A percentile compares a stretch with the other conserved stretches of the same genome.
phyloP scores from a whole-genome alignment of 2,888 invertebrate species.

The Amblyjoppa fuscipennis region DNA sequence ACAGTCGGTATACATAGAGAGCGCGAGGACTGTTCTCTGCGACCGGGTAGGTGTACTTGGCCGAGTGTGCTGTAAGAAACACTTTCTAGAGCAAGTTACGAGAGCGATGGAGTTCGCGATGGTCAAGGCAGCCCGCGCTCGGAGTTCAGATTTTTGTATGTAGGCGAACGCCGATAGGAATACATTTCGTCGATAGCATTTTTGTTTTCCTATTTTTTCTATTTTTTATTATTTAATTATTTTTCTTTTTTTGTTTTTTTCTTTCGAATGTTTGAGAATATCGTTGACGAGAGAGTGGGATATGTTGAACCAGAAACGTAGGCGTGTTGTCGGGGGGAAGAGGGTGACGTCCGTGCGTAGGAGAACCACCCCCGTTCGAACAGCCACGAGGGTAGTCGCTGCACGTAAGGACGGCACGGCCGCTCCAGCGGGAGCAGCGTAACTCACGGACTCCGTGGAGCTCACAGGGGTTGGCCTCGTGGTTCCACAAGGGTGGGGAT shows the following conservation, averaged over 20 bases:
- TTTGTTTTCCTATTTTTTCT: neutral
- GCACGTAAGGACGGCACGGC: conserved; percentile 66
- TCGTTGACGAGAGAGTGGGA: conserved; percentile 45
- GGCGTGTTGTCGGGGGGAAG: conserved; percentile 67
- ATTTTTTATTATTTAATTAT: no score
- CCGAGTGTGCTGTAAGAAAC: conserved; percentile 80
- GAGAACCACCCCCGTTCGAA: conserved; percentile 80
- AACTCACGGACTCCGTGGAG: conserved; percentile 75
- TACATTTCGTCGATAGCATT: neutral
- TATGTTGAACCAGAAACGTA: conserved; percentile 49
- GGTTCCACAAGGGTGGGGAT: conserved; percentile 74
- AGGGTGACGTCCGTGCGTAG: conserved; percentile 81
- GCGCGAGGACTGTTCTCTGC: conserved; percentile 61
- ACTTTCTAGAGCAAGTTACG: conserved; percentile 79
- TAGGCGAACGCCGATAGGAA: neutral
- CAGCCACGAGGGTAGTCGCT: conserved; percentile 76
- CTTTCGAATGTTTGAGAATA: conserved; percentile 1
- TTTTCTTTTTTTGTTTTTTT: neutral
- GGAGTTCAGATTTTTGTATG: neutral
- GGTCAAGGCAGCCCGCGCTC: conserved; percentile 67
- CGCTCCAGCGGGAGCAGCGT: conserved; percentile 74
- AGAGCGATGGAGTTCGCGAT: conserved; percentile 62
- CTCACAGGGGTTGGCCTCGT: conserved; percentile 83
- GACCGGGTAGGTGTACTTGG: conserved; percentile 77
- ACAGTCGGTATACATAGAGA: conserved; percentile 25